Percentiles rank a stretch among this genome's conserved stretches.
phyloP scores from a whole-genome alignment of 2,797 vertebrate species.

The Staurois parvus region DNA sequence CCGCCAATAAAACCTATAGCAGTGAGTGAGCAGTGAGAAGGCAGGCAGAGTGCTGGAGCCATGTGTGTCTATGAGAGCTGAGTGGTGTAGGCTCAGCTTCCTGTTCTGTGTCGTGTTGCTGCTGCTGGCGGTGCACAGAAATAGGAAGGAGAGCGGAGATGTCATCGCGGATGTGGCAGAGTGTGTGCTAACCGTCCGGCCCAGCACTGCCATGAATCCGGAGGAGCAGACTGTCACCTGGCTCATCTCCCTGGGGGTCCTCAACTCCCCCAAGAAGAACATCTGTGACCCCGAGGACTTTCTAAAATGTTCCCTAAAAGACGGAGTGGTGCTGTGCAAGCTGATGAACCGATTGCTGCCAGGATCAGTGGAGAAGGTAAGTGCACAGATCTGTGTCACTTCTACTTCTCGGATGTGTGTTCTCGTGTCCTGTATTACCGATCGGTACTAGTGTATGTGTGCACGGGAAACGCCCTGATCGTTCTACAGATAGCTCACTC shows the following conservation, averaged over 20 bases:
- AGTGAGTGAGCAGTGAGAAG: too few species aligned
- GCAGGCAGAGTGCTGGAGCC: too few species aligned
- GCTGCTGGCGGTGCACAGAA: slow-evolving; percentile 56
- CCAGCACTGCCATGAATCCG: slow-evolving; percentile 85
- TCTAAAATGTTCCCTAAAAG: slow-evolving; percentile 88
- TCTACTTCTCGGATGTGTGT: too few species aligned
- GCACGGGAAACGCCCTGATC: slow-evolving; percentile 40
- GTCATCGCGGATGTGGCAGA: slow-evolving; percentile 84
- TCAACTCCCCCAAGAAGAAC: slow-evolving; percentile 95
- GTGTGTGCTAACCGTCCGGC: not conserved
- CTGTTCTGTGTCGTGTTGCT: slow-evolving; percentile 38
- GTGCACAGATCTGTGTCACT: not conserved
- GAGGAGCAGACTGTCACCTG: slow-evolving; percentile 95
- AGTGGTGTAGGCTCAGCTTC: not conserved
- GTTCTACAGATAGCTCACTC: not conserved
- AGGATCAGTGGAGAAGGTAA: slow-evolving; percentile 89
- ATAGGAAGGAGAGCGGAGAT: slow-evolving; percentile 80
- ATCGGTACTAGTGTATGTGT: not conserved
- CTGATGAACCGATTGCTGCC: slow-evolving; percentile 88
- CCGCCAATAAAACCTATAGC: too few species aligned
- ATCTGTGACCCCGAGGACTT: slow-evolving; percentile 92
- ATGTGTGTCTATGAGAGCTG: not conserved
- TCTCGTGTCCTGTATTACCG: too few species aligned
- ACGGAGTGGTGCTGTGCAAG: slow-evolving; percentile 94
- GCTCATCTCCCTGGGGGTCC: slow-evolving; percentile 94